A percentile compares a stretch with the other conserved stretches of the same genome.
These are phyloP conservation scores for Tylochromis polylepis DNA, from an alignment of 2,113 vertebrate species.

Conservation along the genomic window DNA sequence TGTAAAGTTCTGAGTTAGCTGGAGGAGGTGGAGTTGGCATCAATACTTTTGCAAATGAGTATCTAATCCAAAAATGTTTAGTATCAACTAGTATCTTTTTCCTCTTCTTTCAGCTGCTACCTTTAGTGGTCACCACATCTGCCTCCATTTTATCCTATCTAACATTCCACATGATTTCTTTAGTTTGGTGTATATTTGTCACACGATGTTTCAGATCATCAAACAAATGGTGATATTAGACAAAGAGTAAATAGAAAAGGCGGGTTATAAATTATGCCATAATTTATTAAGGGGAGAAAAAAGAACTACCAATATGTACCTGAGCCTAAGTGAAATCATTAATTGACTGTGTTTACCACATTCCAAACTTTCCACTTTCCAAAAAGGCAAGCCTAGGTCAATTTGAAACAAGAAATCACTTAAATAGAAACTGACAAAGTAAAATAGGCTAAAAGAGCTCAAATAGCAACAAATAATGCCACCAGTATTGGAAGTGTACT, in stretches of 20 bases:
- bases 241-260: not conserved
- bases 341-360: not conserved
- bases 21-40: not conserved
- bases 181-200: not conserved
- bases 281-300: not conserved
- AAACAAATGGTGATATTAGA: not conserved
- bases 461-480: not conserved
- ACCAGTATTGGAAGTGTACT: not conserved
- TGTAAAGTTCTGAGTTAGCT: not conserved
- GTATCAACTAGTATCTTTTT: not conserved
- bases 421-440: not conserved
- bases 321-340: not conserved
- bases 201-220: not conserved
- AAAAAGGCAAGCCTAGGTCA: not conserved
- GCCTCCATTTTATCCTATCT: not conserved
- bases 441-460: not conserved
- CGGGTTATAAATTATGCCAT: not conserved
- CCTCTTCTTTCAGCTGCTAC: not conserved
- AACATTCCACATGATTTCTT: not conserved
- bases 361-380: not conserved
- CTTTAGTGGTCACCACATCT: not conserved
- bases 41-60: not conserved
- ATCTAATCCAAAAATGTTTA: not conserved
- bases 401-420: not conserved
- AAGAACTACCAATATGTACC: not conserved